These are phyloP conservation scores for Hirtodrosophila cameraria DNA, from an alignment of 2,888 invertebrate genomes.

Conservation along the genomic window DNA sequence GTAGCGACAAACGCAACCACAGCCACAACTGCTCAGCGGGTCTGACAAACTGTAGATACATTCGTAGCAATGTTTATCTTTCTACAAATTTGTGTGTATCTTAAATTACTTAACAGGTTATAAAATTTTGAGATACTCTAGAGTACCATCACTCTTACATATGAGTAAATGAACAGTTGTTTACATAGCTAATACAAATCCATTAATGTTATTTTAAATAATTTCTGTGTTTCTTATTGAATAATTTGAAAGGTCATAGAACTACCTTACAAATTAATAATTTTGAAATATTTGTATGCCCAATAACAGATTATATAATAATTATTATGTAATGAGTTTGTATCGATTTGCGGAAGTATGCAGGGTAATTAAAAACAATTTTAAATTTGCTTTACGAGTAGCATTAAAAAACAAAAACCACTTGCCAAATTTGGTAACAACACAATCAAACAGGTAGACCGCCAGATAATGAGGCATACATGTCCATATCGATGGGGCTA, in stretches of 20 bases:
- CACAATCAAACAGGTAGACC: no score
- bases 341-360: no score
- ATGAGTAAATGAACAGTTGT: conserved; percentile 7
- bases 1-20: conserved; percentile 24
- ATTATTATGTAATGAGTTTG: not conserved
- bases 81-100: conserved; percentile 2
- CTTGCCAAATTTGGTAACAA: no score
- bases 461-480: no score
- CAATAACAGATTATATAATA: conserved; percentile 5
- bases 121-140: not conserved
- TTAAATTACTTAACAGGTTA: not conserved
- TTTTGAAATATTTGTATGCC: conserved; percentile 8
- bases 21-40: conserved; percentile 13
- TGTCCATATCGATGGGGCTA: no score
- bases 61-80: conserved; percentile 29
- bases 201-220: not conserved
- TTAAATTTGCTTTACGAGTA: no score
- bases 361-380: no score
- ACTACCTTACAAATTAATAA: no score
- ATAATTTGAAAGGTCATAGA: conserved; percentile 1
- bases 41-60: conserved; percentile 20
- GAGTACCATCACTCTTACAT: not conserved
- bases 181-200: conserved; percentile 14
- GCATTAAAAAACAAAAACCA: no score
- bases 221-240: not conserved